A percentile compares a stretch with the other conserved stretches of the same genome.
phyloP scores from a whole-genome alignment of 2,888 invertebrate species.

The Drosophila rellima region DNA sequence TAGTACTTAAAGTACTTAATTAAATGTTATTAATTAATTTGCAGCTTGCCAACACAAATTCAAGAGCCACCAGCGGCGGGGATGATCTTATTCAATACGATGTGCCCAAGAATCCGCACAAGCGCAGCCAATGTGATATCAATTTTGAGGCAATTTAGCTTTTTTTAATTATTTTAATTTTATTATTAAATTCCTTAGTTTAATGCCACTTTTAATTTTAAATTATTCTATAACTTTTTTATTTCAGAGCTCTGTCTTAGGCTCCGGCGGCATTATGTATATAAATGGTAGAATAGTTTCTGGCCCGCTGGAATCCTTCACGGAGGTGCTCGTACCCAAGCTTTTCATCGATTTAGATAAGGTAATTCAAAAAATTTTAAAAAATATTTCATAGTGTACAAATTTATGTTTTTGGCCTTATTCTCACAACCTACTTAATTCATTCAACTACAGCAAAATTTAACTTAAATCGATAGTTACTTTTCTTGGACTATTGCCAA shows the following conservation, averaged over 20 bases:
- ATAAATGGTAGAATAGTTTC: conserved; percentile 85
- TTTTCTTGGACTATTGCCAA: conserved; percentile 19
- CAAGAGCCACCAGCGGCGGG: conserved; percentile 45
- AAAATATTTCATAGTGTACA: neutral
- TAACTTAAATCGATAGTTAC: conserved; percentile 1
- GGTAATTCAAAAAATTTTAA: conserved; percentile 66
- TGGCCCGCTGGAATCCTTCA: conserved; percentile 85
- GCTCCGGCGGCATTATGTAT: conserved; percentile 85
- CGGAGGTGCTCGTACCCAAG: conserved; percentile 84
- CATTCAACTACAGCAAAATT: neutral
- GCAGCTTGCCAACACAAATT: conserved; percentile 14
- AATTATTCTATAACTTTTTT: neutral
- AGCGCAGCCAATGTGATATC: conserved; percentile 79
- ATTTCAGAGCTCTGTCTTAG: conserved; percentile 82
- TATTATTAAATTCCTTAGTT: neutral
- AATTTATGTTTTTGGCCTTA: conserved; percentile 4
- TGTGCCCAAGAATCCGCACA: conserved; percentile 78
- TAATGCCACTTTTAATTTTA: neutral
- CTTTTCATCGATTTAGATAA: conserved; percentile 84
- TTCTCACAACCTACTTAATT: neutral
- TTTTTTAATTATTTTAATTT: conserved; percentile 2
- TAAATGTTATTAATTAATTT: neutral
- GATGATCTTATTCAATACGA: conserved; percentile 78
- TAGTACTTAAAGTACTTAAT: neutral
- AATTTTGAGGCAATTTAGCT: conserved; percentile 78